phyloP scores from a whole-genome alignment of 2,888 invertebrate genomes.

The Dinocampus coccinellae region DNA sequence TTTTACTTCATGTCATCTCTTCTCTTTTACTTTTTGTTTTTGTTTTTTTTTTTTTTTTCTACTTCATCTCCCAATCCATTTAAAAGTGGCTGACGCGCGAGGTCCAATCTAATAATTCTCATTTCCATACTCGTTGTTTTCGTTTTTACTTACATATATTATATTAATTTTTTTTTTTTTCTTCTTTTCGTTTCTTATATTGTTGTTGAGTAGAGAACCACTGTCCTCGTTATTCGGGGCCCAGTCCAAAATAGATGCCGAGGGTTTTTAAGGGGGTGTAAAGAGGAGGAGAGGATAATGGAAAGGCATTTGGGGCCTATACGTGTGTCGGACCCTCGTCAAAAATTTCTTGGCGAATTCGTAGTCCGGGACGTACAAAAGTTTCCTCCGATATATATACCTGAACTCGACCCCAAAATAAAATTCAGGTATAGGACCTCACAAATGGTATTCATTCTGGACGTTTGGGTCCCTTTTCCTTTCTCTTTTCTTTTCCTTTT shows the following conservation, averaged over 20 bases:
- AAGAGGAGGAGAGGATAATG: background rate
- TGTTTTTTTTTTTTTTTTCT: background rate
- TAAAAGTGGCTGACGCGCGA: background rate
- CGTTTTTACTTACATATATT: background rate
- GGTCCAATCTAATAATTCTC: background rate
- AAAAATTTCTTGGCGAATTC: constrained; percentile 42
- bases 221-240: constrained; percentile 36
- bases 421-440: constrained; percentile 42
- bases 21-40: too few relatives aligned
- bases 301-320: constrained; percentile 30
- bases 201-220: constrained; percentile 7
- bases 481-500: constrained; percentile 23
- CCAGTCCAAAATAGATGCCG: constrained; percentile 33
- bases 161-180: background rate
- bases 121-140: background rate
- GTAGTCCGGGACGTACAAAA: constrained; percentile 25
- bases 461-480: constrained; percentile 7
- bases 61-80: background rate
- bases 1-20: background rate
- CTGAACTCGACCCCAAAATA: constrained; percentile 42
- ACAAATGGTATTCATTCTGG: constrained; percentile 23
- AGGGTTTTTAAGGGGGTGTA: constrained; percentile 4
- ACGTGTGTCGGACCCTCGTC: constrained; percentile 61
- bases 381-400: constrained; percentile 46
- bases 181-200: background rate